Evolutionary conservation across 2,888 invertebrate genomes (phyloP).

Genomic region (Dromius quadrimaculatus): DNA sequence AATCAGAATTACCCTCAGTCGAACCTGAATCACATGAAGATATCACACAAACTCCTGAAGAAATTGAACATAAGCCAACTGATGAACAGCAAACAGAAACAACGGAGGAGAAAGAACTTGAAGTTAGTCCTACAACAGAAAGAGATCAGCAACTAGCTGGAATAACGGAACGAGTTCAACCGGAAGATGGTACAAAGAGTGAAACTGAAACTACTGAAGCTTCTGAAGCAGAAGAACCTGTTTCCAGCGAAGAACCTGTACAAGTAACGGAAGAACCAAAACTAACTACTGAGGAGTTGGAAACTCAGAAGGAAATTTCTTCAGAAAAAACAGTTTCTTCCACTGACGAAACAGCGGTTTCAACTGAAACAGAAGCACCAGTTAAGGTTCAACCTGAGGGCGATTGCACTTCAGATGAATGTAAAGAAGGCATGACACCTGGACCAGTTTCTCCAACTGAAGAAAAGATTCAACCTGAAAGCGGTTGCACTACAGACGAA

Average conservation of each 20-base stretch:
- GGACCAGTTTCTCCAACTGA: constrained; percentile 35
- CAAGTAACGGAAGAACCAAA: constrained; percentile 49
- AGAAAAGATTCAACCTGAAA: no score
- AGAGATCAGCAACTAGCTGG: background rate
- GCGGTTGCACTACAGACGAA: no score
- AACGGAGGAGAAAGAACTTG: constrained; percentile 17
- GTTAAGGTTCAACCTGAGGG: no score
- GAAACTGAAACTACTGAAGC: constrained; percentile 46
- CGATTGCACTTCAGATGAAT: constrained; percentile 14
- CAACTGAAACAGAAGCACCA: constrained; percentile 41
- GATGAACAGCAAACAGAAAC: constrained; percentile 35
- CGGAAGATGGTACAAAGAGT: constrained; percentile 48
- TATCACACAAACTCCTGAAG: background rate
- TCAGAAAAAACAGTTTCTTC: constrained; percentile 15
- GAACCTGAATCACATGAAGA: constrained; percentile 29
- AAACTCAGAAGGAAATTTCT: constrained; percentile 23
- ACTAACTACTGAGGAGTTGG: constrained; percentile 24
- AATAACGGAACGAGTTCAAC: constrained; percentile 2
- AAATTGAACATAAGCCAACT: constrained; percentile 4
- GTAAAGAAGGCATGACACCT: background rate
- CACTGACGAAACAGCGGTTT: constrained; percentile 28
- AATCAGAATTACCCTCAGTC: constrained; percentile 19
- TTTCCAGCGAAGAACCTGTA: constrained; percentile 14
- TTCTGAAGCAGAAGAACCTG: constrained; percentile 33
- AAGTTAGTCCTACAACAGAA: constrained; percentile 40